These are phyloP conservation scores for Anneissia japonica DNA, from an alignment of 35 echinoderm and acorn worm genomes.

Conservation along the genomic window DNA sequence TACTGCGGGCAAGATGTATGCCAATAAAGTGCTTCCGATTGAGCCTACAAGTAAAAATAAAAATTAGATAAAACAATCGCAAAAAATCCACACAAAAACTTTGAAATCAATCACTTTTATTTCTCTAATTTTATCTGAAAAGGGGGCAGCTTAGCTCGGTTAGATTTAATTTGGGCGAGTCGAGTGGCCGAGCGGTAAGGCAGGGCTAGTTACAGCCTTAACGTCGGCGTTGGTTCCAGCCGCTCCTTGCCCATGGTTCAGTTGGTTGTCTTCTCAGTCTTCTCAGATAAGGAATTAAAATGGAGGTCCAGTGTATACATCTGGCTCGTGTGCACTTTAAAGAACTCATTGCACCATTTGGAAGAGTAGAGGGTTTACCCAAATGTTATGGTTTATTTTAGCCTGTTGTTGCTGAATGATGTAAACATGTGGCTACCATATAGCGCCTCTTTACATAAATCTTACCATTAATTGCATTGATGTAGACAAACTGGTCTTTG, in stretches of 20 bases:
- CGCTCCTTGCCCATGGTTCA: too few species aligned
- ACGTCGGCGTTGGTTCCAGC: not conserved
- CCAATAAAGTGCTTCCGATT: conserved; percentile 66
- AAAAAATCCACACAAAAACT: not conserved
- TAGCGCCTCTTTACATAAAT: too few species aligned
- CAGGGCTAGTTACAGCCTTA: not conserved
- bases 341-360: too few species aligned
- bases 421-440: too few species aligned
- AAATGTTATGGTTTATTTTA: too few species aligned
- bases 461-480: conserved; percentile 78
- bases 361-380: too few species aligned
- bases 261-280: too few species aligned
- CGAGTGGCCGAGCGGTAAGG: not conserved
- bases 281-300: too few species aligned
- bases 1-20: conserved; percentile 49
- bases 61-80: not conserved
- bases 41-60: conserved; percentile 42
- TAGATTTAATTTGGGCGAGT: not conserved
- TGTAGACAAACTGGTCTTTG: conserved; percentile 65
- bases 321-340: too few species aligned
- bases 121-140: not conserved
- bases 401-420: too few species aligned
- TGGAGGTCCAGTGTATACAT: too few species aligned
- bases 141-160: not conserved
- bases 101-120: not conserved